Percentiles rank a stretch among this genome's conserved stretches.
phyloP scores from a whole-genome alignment of 2,888 invertebrate genomes.

The Chaetoderma sp. region DNA sequence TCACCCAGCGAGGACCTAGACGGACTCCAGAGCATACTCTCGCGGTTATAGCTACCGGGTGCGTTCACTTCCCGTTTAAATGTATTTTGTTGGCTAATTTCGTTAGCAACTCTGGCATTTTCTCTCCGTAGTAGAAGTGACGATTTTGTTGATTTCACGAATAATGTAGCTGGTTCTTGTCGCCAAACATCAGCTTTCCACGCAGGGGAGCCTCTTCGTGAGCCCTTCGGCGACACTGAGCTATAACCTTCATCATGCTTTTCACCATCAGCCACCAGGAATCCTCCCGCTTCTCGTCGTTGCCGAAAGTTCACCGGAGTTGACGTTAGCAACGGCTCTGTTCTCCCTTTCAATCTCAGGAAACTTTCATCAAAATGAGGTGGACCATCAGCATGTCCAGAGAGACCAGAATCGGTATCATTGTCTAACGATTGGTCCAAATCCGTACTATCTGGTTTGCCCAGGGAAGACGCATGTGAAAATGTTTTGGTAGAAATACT shows the following conservation, averaged over 20 bases:
- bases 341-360: conserved; percentile 7
- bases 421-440: neutral
- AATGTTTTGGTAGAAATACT: neutral
- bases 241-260: conserved; percentile 38
- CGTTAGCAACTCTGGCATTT: conserved; percentile 26
- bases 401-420: conserved; percentile 28
- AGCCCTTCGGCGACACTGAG: conserved; percentile 39
- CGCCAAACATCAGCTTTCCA: conserved; percentile 19
- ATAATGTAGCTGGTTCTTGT: neutral
- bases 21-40: conserved; percentile 41
- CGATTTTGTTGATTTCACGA: conserved; percentile 21
- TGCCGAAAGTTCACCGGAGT: neutral
- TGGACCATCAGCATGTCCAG: conserved; percentile 13
- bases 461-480: neutral
- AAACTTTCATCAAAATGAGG: neutral
- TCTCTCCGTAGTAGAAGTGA: conserved; percentile 16
- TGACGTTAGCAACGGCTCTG: neutral
- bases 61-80: conserved; percentile 30
- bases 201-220: conserved; percentile 18
- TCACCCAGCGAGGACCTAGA: too few relatives aligned
- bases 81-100: conserved; percentile 12
- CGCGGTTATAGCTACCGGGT: conserved; percentile 44
- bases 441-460: neutral
- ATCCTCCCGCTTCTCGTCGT: conserved; percentile 29
- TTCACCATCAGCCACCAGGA: conserved; percentile 25